Percentiles rank a stretch among this genome's conserved stretches.
These are phyloP conservation scores for Pristionchus entomophagus DNA, from an alignment of 2,888 invertebrate species.

Conservation along the genomic window DNA sequence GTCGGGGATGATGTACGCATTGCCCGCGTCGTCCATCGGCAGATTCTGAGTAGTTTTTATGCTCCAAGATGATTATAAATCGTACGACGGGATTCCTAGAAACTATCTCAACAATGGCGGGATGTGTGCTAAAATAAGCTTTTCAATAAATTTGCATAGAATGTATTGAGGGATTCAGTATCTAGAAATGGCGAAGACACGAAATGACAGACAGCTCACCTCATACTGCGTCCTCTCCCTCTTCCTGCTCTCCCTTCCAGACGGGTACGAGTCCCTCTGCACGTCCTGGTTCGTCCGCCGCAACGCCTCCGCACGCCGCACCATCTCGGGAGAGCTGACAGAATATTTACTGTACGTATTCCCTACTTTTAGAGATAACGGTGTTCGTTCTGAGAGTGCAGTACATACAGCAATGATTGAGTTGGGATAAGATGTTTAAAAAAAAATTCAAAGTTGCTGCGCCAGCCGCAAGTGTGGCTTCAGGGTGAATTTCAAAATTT, in stretches of 20 bases:
- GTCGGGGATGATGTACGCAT: slow-evolving; percentile 34
- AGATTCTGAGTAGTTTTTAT: slow-evolving; percentile 43
- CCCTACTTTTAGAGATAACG: no score
- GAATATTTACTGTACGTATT: no score
- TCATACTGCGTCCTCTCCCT: slow-evolving; percentile 36
- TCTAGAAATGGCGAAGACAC: background rate
- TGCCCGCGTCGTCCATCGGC: background rate
- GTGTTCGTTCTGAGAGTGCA: no score
- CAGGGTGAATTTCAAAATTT: no score
- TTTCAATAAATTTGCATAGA: background rate
- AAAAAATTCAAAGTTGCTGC: no score
- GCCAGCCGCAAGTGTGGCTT: no score
- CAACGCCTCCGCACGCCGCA: background rate
- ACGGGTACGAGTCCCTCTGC: slow-evolving; percentile 26
- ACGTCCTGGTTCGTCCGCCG: slow-evolving; percentile 14
- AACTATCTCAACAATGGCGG: no score
- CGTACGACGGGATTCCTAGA: no score
- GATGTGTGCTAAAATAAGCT: no score
- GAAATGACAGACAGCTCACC: background rate
- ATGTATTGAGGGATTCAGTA: background rate
- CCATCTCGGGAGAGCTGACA: slow-evolving; percentile 37
- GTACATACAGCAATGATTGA: no score
- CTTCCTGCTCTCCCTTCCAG: slow-evolving; percentile 30
- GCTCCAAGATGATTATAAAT: no score
- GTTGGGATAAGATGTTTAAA: no score